These are phyloP conservation scores for Drosophila orosa DNA, from an alignment of 1,140 invertebrate genomes.

Conservation along the genomic window DNA sequence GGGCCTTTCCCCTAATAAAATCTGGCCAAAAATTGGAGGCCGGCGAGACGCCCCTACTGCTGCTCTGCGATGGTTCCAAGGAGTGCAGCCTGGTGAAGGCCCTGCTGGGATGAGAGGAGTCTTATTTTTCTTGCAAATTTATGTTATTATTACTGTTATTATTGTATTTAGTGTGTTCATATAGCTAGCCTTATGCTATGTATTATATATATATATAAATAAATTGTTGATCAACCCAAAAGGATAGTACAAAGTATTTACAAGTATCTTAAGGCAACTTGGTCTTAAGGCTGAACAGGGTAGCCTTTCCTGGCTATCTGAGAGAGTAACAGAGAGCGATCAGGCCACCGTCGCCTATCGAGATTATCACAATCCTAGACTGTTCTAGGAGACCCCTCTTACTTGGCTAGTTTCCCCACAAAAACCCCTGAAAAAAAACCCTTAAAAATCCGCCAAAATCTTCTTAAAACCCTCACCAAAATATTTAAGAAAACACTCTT, in stretches of 20 bases:
- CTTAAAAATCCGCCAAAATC: too few relatives aligned
- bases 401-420: constrained; percentile 12
- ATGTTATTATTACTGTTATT: constrained; percentile 16
- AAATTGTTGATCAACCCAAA: constrained; percentile 5
- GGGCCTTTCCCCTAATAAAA: constrained; percentile 47
- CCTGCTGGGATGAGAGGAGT: constrained; percentile 19
- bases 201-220: constrained; percentile 4
- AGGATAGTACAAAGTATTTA: background rate
- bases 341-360: too few relatives aligned
- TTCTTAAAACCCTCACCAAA: too few relatives aligned
- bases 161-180: constrained; percentile 14
- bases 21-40: constrained; percentile 17
- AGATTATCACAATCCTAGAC: constrained; percentile 63
- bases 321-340: too few relatives aligned
- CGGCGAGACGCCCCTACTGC: constrained; percentile 5
- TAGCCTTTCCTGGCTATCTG: background rate
- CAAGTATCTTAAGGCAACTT: background rate
- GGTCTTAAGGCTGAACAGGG: background rate
- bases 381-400: constrained; percentile 12
- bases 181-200: constrained; percentile 16
- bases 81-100: constrained; percentile 49
- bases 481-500: too few relatives aligned
- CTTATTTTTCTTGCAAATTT: background rate
- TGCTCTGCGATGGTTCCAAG: constrained; percentile 33
- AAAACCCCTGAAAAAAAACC: background rate